Percentiles rank a stretch among this genome's conserved stretches.
These are phyloP conservation scores for Nymphalis io DNA, from an alignment of 1,140 invertebrate genomes.

Conservation along the genomic window DNA sequence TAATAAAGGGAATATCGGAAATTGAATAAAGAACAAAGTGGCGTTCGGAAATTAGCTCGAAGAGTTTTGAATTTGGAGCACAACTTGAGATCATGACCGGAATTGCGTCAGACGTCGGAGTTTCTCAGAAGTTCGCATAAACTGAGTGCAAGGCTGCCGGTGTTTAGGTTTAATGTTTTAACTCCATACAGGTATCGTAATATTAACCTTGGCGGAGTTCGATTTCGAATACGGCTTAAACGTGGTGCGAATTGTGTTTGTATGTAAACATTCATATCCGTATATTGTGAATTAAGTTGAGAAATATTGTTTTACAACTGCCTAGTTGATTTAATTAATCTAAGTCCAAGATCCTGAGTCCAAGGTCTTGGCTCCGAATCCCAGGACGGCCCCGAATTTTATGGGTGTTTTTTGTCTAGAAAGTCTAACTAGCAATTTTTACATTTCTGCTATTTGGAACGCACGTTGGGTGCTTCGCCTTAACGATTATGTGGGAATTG, in stretches of 20 bases:
- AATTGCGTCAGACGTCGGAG: slow-evolving; percentile 71
- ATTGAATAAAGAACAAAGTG: slow-evolving; percentile 80
- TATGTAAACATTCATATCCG: not conserved
- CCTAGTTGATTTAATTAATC: no score
- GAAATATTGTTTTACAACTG: no score
- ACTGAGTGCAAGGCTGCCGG: slow-evolving; percentile 50
- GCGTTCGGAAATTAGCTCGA: slow-evolving; percentile 78
- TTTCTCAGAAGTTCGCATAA: slow-evolving; percentile 72
- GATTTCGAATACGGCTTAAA: not conserved
- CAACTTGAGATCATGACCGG: slow-evolving; percentile 73
- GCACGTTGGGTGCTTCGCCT: no score
- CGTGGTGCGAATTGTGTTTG: slow-evolving; percentile 1
- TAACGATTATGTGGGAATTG: no score
- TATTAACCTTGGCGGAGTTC: slow-evolving; percentile 13
- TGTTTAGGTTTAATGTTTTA: slow-evolving; percentile 57
- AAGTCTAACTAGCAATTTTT: no score
- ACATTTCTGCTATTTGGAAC: no score
- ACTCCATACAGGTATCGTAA: slow-evolving; percentile 22
- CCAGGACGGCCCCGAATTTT: no score
- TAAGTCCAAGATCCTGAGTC: no score
- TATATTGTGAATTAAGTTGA: not conserved
- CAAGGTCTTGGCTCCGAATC: no score
- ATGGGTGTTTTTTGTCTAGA: no score
- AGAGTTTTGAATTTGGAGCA: slow-evolving; percentile 70
- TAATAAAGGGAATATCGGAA: slow-evolving; percentile 69